Evolutionary conservation across 2,797 vertebrate genomes (phyloP), one percentile per base, ranked within the genome.

Genomic region (Odontamblyopus rebecca): DNA sequence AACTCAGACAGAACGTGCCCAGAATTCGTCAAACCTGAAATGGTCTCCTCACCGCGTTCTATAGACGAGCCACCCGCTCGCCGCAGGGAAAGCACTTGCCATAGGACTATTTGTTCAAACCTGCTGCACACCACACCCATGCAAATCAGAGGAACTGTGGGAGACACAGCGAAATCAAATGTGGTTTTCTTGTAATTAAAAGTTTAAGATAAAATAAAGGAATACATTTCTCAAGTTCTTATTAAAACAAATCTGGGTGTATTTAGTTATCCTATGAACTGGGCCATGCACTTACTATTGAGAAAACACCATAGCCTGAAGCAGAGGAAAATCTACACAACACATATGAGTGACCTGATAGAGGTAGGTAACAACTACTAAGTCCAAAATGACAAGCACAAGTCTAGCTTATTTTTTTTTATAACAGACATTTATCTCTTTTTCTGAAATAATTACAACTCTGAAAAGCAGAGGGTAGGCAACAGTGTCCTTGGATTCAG

Each of bases 281-380:
- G 72, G 63, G 73, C 86, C 89, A 91, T 91, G 88, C 86, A 86
- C 67, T 76, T 74, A 9, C 30, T 83, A 72, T 65, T 71, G 70
- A 80, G 75, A 74, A 72, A 85, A 74, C 76, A 83, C 74, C 70
- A 71, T 61, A 74, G 8, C 85, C 57, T 60, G 23, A 60, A 60
- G 81, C 73, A 76, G 73, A 80, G 70, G 72, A 72, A 74, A 84
- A 72, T 65, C 82, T 81, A 86, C 87, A 86, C 79, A 29, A 83
- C 81, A 89, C 82, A 29, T 71, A 74, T 74, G 79, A 83, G 71
- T 76, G 82, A 86, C 79, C 77, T 54, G 82, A 89, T 84, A 73
- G 91, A 90, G 88, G 90, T 86, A 89, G 89, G 88, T 84, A 86
- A 91, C 82, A 77, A 87, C 79, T 71, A 78, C 89, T 83, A 85